phyloP scores from a whole-genome alignment of 2,888 invertebrate genomes.

The Bedellia somnulentella region DNA sequence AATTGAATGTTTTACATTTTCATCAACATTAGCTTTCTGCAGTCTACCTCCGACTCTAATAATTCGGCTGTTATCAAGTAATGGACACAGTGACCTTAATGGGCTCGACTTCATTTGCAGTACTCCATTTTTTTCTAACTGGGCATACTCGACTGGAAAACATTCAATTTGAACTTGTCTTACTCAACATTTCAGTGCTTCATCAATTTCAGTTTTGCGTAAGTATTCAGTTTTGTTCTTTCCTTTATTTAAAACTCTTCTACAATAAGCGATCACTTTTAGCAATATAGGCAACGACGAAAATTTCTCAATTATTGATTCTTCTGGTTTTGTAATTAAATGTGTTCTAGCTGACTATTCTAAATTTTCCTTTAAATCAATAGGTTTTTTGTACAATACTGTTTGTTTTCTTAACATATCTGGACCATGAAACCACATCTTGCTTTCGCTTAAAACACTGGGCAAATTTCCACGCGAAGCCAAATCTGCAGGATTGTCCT shows the following conservation, averaged over 20 bases:
- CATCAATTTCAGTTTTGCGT: conserved; percentile 1
- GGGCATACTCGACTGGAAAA: not conserved
- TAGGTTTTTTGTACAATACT: not conserved
- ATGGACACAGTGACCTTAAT: not conserved
- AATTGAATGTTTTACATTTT: not conserved
- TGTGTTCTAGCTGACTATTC: not conserved
- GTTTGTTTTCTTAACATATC: not conserved
- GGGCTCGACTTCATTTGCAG: not conserved
- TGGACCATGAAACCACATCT: conserved; percentile 4
- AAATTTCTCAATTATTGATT: conserved; percentile 3
- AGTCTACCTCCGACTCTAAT: not conserved
- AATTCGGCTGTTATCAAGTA: not conserved
- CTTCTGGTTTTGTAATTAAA: not conserved
- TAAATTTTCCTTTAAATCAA: not conserved
- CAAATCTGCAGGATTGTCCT: conserved; percentile 4
- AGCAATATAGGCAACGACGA: conserved; percentile 3
- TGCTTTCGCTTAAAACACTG: not conserved
- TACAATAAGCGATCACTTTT: conserved; percentile 5
- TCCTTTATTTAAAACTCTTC: not conserved
- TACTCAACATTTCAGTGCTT: conserved; percentile 2
- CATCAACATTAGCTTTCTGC: not conserved
- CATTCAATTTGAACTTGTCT: not conserved
- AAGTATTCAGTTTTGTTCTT: not conserved
- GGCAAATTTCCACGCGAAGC: conserved; percentile 3
- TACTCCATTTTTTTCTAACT: not conserved